phyloP scores from a whole-genome alignment of 2,888 invertebrate genomes.

The Phyllotreta cruciferae region DNA sequence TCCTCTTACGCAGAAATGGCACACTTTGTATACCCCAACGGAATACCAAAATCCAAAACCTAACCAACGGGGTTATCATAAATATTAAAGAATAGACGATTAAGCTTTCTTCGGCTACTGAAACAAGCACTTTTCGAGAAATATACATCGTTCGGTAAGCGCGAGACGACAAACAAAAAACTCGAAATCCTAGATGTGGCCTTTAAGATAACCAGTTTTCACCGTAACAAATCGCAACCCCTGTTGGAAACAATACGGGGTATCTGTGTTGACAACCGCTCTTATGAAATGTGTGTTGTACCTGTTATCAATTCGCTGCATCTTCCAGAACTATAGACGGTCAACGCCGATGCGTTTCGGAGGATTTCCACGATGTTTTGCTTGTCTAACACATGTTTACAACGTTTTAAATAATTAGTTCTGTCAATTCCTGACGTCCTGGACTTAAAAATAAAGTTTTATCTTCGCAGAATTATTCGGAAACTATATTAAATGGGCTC shows the following conservation, averaged over 20 bases:
- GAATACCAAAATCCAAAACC: constrained; percentile 11
- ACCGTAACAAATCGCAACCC: constrained; percentile 48
- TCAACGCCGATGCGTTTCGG: constrained; percentile 33
- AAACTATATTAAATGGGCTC: background rate
- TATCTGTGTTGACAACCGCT: constrained; percentile 37
- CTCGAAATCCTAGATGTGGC: constrained; percentile 24
- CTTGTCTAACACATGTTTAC: constrained; percentile 42
- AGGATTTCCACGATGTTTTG: constrained; percentile 36
- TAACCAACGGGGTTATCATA: constrained; percentile 13
- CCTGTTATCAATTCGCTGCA: constrained; percentile 33
- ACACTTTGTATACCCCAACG: constrained; percentile 20
- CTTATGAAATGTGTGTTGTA: constrained; percentile 39
- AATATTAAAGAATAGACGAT: constrained; percentile 25
- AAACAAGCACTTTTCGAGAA: constrained; percentile 34
- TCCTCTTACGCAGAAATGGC: constrained; percentile 18
- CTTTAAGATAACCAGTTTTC: constrained; percentile 29
- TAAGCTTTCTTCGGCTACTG: constrained; percentile 32
- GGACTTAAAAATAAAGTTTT: constrained; percentile 8
- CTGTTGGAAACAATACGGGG: constrained; percentile 40
- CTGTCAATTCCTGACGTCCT: constrained; percentile 26
- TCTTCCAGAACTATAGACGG: constrained; percentile 29
- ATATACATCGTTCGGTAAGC: constrained; percentile 30
- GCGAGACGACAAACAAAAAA: constrained; percentile 28
- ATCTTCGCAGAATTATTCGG: constrained; percentile 5
- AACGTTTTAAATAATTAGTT: constrained; percentile 45